These are phyloP conservation scores for Lethenteron reissneri DNA, from an alignment of 2,113 vertebrate genomes.

Conservation along the genomic window DNA sequence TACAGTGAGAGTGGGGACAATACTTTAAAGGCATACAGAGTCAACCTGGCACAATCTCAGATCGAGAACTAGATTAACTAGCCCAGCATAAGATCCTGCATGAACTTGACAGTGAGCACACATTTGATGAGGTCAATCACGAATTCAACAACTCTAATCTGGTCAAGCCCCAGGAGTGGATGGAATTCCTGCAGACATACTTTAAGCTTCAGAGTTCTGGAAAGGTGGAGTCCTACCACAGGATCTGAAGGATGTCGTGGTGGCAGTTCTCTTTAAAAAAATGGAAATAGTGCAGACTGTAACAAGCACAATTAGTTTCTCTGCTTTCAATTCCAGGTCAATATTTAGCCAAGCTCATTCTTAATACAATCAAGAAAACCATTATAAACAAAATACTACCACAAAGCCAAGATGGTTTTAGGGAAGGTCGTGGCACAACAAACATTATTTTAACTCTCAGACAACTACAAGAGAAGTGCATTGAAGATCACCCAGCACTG, in stretches of 20 bases:
- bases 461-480: too few relatives aligned
- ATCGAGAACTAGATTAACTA: background rate
- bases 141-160: background rate
- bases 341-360: background rate
- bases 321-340: background rate
- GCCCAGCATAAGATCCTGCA: background rate
- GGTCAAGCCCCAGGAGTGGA: background rate
- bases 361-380: background rate
- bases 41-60: background rate
- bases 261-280: background rate
- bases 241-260: background rate
- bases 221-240: background rate
- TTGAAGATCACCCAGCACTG: too few relatives aligned
- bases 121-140: too few relatives aligned
- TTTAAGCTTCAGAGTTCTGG: background rate
- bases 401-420: background rate
- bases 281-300: background rate
- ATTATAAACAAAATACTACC: background rate
- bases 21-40: background rate
- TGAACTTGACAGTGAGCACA: too few relatives aligned
- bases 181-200: background rate
- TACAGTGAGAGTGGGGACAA: background rate
- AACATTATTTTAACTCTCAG: background rate
- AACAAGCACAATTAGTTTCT: background rate
- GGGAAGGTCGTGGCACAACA: background rate